Percentiles rank a stretch among this genome's conserved stretches.
Evolutionary conservation across 2,113 vertebrate genomes (phyloP).

Genomic region (Phaetusa simplex): DNA sequence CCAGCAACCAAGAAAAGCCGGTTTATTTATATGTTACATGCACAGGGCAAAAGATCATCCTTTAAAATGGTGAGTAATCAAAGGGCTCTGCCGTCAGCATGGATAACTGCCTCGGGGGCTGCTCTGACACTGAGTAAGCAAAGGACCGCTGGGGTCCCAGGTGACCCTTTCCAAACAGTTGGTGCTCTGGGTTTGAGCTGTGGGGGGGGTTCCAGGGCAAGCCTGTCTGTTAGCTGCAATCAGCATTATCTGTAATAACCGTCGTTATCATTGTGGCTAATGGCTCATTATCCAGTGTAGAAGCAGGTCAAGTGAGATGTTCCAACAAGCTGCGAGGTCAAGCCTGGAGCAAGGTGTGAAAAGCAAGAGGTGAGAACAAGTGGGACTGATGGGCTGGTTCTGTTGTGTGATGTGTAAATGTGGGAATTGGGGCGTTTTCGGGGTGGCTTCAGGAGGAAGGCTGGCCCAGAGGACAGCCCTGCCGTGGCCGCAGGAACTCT

Average conservation of each 20-base stretch:
- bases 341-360: background rate
- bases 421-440: background rate
- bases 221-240: background rate
- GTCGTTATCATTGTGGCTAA: accelerated
- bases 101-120: background rate
- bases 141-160: background rate
- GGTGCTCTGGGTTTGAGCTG: background rate
- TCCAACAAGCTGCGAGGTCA: background rate
- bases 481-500: background rate
- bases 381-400: accelerated
- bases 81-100: background rate
- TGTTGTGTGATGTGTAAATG: background rate
- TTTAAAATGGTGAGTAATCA: background rate
- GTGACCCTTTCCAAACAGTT: background rate
- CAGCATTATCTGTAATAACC: background rate
- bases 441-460: background rate
- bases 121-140: background rate
- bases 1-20: background rate
- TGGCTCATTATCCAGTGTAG: background rate
- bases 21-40: background rate
- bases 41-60: background rate
- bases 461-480: background rate
- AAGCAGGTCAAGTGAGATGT: background rate
- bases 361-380: background rate
- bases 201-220: accelerated